Conservation (phyloP, 2,113 vertebrate genomes). For the Nesogale talazaci region DNA sequence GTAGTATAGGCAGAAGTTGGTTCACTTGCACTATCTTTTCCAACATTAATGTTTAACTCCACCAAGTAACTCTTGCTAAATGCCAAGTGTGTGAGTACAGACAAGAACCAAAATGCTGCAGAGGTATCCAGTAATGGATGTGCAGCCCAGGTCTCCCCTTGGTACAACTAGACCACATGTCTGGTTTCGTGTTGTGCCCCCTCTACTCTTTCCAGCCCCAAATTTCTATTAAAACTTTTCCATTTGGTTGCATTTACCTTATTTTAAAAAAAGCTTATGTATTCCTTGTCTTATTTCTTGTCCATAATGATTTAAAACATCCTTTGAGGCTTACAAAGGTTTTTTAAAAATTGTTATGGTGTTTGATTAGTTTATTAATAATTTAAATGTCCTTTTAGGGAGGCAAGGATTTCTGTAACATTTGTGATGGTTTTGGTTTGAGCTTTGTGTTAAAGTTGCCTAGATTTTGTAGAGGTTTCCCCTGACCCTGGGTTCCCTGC, state of each 20-base stretch:
- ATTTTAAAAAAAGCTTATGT: background rate
- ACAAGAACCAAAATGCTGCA: background rate
- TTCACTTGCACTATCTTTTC: background rate
- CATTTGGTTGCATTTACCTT: background rate
- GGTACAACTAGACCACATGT: background rate
- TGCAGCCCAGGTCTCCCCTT: background rate
- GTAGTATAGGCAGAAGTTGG: background rate
- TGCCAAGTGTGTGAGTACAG: background rate
- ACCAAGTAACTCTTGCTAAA: conserved; percentile 3
- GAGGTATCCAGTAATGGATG: background rate
- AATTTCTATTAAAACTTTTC: background rate
- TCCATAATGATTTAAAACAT: background rate
- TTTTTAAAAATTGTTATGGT: conserved; percentile 8
- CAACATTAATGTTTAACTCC: background rate
- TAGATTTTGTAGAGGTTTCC: background rate
- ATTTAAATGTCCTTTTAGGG: background rate
- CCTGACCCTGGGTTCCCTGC: background rate
- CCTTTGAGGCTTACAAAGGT: background rate
- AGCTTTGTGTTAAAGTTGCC: background rate
- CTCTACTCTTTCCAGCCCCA: background rate
- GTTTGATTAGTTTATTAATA: background rate
- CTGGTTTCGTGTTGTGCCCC: background rate
- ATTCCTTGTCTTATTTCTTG: conserved; percentile 11
- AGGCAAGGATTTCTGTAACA: conserved; percentile 2
- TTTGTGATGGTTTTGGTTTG: background rate